Percentiles rank a stretch among this genome's conserved stretches.
These are phyloP conservation scores for Labroides dimidiatus DNA, from an alignment of 2,797 vertebrate genomes.

Conservation along the genomic window DNA sequence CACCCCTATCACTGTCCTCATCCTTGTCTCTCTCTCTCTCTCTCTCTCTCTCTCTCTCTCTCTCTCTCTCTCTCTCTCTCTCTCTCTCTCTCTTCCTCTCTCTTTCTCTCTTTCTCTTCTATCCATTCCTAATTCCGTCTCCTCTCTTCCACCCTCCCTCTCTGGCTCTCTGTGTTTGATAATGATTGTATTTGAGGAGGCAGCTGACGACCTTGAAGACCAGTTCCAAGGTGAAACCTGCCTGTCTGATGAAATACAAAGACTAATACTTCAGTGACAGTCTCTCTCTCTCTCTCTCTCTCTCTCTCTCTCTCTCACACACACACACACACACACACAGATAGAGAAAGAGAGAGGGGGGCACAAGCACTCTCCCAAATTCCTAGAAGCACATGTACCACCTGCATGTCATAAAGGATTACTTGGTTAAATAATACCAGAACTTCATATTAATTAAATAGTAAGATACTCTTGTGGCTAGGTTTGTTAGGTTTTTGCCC, in stretches of 20 bases:
- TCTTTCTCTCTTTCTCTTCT: conserved; percentile 9
- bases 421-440: no score
- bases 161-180: conserved; percentile 23
- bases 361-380: conserved; percentile 5
- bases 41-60: conserved; percentile 14
- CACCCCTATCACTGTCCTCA: not conserved
- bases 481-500: no score
- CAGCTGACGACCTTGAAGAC: conserved; percentile 52
- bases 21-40: conserved; percentile 2
- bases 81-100: not conserved
- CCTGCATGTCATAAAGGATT: conserved; percentile 5
- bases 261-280: conserved; percentile 17
- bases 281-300: no score
- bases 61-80: conserved; percentile 19
- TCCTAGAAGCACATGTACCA: not conserved
- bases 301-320: no score
- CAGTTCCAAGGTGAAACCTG: conserved; percentile 62
- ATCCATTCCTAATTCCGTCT: conserved; percentile 20
- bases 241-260: conserved; percentile 40
- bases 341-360: no score
- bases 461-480: not conserved
- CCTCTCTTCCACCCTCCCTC: conserved; percentile 14
- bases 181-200: conserved; percentile 47
- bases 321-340: conserved; percentile 13
- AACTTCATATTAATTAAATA: not conserved